Evolutionary conservation across 2,888 invertebrate genomes (phyloP).

Genomic region (Dioctria rufipes): DNA sequence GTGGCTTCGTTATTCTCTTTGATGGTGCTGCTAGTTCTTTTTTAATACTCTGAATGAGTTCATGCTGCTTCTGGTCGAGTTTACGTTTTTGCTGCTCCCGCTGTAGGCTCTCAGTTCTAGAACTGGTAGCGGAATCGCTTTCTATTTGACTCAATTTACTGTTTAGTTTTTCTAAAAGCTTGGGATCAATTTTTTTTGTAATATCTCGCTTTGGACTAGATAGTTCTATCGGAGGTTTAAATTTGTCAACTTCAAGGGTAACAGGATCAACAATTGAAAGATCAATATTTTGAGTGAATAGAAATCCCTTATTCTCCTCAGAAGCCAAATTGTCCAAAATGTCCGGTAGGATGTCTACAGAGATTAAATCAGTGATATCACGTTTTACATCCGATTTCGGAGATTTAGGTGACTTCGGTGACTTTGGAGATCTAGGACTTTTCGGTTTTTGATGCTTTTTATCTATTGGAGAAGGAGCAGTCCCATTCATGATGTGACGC

Average conservation of each 20-base stretch:
- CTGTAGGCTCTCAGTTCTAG: slow-evolving; percentile 79
- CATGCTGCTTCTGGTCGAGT: slow-evolving; percentile 74
- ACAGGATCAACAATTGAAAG: slow-evolving; percentile 82
- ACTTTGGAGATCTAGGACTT: slow-evolving; percentile 78
- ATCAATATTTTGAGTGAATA: slow-evolving; percentile 84
- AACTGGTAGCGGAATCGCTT: slow-evolving; percentile 83
- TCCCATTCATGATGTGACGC: slow-evolving; percentile 88
- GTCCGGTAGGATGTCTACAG: slow-evolving; percentile 73
- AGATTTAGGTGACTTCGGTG: slow-evolving; percentile 77
- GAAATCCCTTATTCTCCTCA: slow-evolving; percentile 76
- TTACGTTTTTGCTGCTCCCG: slow-evolving; percentile 73
- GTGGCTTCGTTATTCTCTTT: slow-evolving; percentile 77
- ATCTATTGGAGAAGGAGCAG: slow-evolving; percentile 75
- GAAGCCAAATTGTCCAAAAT: slow-evolving; percentile 71
- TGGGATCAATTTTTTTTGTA: slow-evolving; percentile 79
- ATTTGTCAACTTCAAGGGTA: slow-evolving; percentile 81
- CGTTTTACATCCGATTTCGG: slow-evolving; percentile 71
- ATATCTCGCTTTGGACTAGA: slow-evolving; percentile 82
- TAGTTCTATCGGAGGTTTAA: slow-evolving; percentile 74
- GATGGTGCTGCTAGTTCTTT: slow-evolving; percentile 75
- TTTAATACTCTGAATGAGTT: slow-evolving; percentile 74
- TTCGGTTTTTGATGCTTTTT: slow-evolving; percentile 75
- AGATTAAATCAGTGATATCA: slow-evolving; percentile 55
- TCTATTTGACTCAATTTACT: slow-evolving; percentile 83
- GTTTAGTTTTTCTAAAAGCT: slow-evolving; percentile 78